Evolutionary conservation across 1,140 invertebrate genomes (phyloP), one percentile per base, ranked within the genome.

Genomic region (Penaeus japonicus): DNA sequence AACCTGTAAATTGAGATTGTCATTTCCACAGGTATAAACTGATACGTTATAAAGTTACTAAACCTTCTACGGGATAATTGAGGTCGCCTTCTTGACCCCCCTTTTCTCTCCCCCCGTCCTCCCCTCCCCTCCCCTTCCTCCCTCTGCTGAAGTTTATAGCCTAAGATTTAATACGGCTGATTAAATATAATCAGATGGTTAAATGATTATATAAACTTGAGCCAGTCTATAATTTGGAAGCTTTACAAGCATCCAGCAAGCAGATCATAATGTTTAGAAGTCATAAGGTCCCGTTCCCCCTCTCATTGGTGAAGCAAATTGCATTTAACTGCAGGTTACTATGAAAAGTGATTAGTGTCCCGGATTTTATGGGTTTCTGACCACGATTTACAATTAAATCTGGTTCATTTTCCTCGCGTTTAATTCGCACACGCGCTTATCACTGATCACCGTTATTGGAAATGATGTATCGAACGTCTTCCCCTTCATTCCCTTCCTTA

Each of bases 131-230:
- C 22, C 22, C 47, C 7, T 27, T 30, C 53, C n/a, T 27, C 20
- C 79, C 47, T 75, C 83, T 73, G 83, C 18, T 75, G 75, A 39
- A 75, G 55, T 84, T 84, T 84, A 84, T 84, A 73, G 83, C 65
- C 17, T 15, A 70, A 73, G 83, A 84, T 84, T 84, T 84, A 84
- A 84, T 84, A 84, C 83, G 65, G 83, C 65, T 27, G 83, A 84
- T 84, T 84, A 84, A 84, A 84, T 84, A 84, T 84, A 84, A 84
- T 84, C 65, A 84, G 65, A 53, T 75, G 83, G 83, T 75, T 84
- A 84, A 75, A 75, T 62, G 65, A 22, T 75, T 84, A 84, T 70
- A 75, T 84, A 84, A 84, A 75, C 32, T 70, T 24, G 83, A 18
- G 47, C 15, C 18, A 32, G 39, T 55, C 47, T 81, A 55, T 81